Evolutionary conservation across 2,888 invertebrate genomes (phyloP).

Genomic region (Xanthorhoe spadicearia): DNA sequence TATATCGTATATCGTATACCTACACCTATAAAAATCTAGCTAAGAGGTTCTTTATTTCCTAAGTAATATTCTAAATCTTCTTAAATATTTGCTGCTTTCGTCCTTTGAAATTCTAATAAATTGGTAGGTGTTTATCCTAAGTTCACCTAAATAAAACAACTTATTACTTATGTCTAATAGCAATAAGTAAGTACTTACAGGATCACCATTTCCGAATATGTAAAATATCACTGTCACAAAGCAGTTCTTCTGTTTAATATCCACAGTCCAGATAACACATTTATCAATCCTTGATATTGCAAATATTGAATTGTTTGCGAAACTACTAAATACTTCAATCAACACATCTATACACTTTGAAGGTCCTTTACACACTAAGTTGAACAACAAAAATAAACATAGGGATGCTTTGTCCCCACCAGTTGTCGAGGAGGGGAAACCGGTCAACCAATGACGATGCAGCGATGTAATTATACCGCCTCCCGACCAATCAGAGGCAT

Average conservation of each 20-base stretch:
- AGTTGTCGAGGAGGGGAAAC: slow-evolving; percentile 56
- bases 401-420: slow-evolving; percentile 76
- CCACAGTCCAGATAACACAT: slow-evolving; percentile 51
- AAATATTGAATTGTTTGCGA: slow-evolving; percentile 39
- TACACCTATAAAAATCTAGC: too few species aligned
- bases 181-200: slow-evolving; percentile 67
- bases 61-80: too few species aligned
- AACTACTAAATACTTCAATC: slow-evolving; percentile 31
- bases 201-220: slow-evolving; percentile 78
- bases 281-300: slow-evolving; percentile 40
- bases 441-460: slow-evolving; percentile 57
- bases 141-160: neutral
- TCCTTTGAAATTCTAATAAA: too few species aligned
- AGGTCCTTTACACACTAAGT: slow-evolving; percentile 79
- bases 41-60: too few species aligned
- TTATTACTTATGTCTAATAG: neutral
- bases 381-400: slow-evolving; percentile 81
- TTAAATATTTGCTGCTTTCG: too few species aligned
- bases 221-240: slow-evolving; percentile 61
- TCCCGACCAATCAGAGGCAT: slow-evolving; percentile 63
- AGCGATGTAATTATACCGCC: slow-evolving; percentile 60
- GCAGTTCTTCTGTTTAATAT: slow-evolving; percentile 43
- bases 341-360: slow-evolving; percentile 61
- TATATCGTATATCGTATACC: too few species aligned
- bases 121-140: too few species aligned